Base-by-base conservation (phyloP, 2,888 invertebrate genomes). In the Trichopria drosophilae region DNA sequence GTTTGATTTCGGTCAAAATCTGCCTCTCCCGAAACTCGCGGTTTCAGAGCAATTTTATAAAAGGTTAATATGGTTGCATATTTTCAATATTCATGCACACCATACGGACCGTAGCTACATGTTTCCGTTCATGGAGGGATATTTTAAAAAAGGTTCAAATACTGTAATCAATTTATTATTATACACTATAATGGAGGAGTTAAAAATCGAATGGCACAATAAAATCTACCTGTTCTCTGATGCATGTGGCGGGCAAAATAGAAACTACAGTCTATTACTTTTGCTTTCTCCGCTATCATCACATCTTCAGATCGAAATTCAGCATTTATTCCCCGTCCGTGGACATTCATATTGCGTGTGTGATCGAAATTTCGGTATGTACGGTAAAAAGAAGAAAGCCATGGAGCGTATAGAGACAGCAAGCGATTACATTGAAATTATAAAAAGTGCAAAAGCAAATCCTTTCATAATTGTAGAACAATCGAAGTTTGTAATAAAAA, bases 341-440 rank as follows among this genome's bases (percentile, higher is more conserved):
- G n/a, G n/a, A n/a, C n/a, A n/a, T n/a, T n/a, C n/a, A n/a, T n/a
- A n/a, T n/a, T n/a, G n/a, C n/a, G n/a, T n/a, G n/a, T n/a, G n/a
- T n/a, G n/a, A n/a, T n/a, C n/a, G n/a, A n/a, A n/a, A n/a, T n/a
- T n/a, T n/a, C n/a, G n/a, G n/a, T n/a, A n/a, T n/a, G n/a, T n/a
- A n/a, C n/a, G n/a, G n/a, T n/a, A n/a, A n/a, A n/a, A n/a, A n/a
- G 18, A 43, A 34, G 19, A 47, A 40, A 12, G 28, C 13, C 18
- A 19, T 12, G 3, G 34, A 47, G 28, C 32, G 40, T 3, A n/a
- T 39, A 10, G 47, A 47, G 13, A 40, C 32, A 7, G 20, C 16
- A 3, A 23, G 41, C 20, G 47, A 47, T 20, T 47, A 47, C 16
- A 40, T n/a, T n/a, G n/a, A n/a, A n/a, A n/a, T n/a, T n/a, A n/a